Evolutionary conservation across 2,113 vertebrate genomes (phyloP).

Genomic region (Sceloporus tristichus): DNA sequence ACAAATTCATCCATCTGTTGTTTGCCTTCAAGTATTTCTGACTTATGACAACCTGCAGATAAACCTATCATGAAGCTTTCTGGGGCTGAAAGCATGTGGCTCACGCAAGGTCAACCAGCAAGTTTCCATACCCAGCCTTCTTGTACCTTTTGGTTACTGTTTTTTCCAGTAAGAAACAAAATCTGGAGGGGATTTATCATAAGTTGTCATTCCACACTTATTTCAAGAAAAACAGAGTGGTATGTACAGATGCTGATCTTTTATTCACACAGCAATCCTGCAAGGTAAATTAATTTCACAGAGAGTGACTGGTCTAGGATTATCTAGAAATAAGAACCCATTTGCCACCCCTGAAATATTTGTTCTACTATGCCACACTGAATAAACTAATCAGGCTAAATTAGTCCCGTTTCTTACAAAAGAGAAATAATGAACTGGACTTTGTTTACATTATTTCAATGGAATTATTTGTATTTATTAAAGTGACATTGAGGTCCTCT

Average conservation of each 20-base stretch:
- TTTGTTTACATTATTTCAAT: neutral
- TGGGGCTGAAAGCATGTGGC: too few species aligned
- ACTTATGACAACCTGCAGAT: too few species aligned
- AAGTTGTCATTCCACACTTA: neutral
- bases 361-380: neutral
- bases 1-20: too few species aligned
- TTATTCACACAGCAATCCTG: neutral
- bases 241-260: neutral
- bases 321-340: neutral
- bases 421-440: neutral
- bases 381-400: neutral
- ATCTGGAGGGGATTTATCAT: neutral
- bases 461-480: neutral
- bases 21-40: too few species aligned
- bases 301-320: neutral
- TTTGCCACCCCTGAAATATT: too few species aligned
- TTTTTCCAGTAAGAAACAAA: neutral
- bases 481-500: neutral
- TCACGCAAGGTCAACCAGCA: too few species aligned
- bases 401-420: neutral
- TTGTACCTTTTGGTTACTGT: too few species aligned
- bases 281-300: neutral
- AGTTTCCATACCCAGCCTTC: too few species aligned
- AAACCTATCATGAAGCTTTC: too few species aligned
- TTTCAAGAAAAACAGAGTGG: neutral